Evolutionary conservation across 2,888 invertebrate genomes (phyloP), one percentile per base, ranked within the genome.

Genomic region (Lithophane socia): DNA sequence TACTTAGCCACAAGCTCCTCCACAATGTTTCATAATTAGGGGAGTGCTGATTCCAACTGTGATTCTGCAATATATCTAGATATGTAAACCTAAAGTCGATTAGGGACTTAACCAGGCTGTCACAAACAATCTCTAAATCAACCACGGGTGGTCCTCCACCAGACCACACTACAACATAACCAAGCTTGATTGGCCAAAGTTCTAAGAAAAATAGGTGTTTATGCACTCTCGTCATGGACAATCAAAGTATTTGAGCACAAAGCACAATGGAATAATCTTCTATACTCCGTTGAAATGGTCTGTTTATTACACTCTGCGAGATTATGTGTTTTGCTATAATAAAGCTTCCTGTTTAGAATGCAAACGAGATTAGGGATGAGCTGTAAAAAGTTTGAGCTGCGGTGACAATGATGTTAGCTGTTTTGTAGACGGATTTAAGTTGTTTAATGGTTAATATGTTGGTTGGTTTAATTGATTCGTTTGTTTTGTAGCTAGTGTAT

Each of bases 341-440:
- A 82, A 83, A 86, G 73, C 78, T 66, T 84, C 61, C 82, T 86
- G 73, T 82, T 86, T 86, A 83, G 83, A 86, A 84, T 84, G 79
- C 86, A 86, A 84, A 86, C 86, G 74, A 84, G 83, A 84, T 84
- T 84, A 84, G 83, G 68, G 66, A 83, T 83, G 74, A 75, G 86
- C 69, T 63, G 79, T 84, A 84, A 84, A 83, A 84, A 84, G 86
- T 86, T 84, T 37, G 61, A 71, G 83, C 21, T 74, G 24, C 54
- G 63, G 86, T 86, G 79, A 84, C 86, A 75, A 82, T 73, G 49
- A 82, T 72, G 71, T 83, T 72, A 9, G 78, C 16, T 21, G 72
- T 83, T 75, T 67, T 49, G 58, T 63, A 24, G 76, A 86, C 74
- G 13, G 29, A 29, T 69, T 69, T 60, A 47, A 75, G 52, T 64